phyloP scores from a whole-genome alignment of 2,113 vertebrate species.

The Ceyx margarethae region DNA sequence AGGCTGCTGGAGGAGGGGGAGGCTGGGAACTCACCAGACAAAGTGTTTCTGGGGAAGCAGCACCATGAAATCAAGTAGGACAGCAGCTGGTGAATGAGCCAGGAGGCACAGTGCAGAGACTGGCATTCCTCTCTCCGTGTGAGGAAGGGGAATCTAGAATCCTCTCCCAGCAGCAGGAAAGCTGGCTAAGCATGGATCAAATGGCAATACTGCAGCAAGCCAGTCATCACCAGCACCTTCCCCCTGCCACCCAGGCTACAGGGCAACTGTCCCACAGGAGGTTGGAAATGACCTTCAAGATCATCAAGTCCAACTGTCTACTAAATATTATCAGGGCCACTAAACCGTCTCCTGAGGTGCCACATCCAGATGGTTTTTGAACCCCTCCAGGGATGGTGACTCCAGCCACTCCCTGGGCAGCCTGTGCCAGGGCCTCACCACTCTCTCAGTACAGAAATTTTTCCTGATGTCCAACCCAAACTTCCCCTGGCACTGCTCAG shows the following conservation, averaged over 20 bases:
- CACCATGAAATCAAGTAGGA: neutral
- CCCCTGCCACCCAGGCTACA: neutral
- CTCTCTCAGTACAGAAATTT: no score
- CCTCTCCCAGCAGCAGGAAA: neutral
- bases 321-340: no score
- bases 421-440: no score
- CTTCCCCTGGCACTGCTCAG: no score
- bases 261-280: neutral
- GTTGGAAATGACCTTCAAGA: no score
- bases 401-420: no score
- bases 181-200: neutral
- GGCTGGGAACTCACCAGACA: neutral
- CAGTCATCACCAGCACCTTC: neutral
- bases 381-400: no score
- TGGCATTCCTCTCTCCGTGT: neutral
- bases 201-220: neutral
- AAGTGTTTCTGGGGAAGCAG: neutral
- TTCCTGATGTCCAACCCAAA: no score
- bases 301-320: no score
- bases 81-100: neutral
- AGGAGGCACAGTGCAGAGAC: rapidly evolving
- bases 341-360: no score
- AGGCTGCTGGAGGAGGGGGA: conserved; percentile 38
- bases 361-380: no score
- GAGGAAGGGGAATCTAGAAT: neutral